Evolutionary conservation across 2,797 vertebrate species (phyloP).

Genomic region (Microctenopoma steveboyesi): DNA sequence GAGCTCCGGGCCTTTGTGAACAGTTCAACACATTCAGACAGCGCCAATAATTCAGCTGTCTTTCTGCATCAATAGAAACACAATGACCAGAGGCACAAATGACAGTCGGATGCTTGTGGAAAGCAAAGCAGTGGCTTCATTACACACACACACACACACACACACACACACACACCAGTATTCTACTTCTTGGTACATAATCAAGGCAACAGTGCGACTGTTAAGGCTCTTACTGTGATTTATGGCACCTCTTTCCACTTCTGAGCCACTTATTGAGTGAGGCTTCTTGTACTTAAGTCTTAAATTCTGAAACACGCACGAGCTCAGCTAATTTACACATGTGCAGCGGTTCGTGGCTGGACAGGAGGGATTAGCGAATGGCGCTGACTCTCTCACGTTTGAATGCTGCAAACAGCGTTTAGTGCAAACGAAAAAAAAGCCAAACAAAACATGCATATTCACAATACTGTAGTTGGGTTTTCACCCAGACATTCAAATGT

Average conservation of each 20-base stretch:
- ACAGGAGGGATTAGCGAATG: slow-evolving; percentile 53
- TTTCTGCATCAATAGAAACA: slow-evolving; percentile 34
- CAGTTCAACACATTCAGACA: slow-evolving; percentile 41
- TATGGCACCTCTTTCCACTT: slow-evolving; percentile 54
- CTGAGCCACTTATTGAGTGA: slow-evolving; percentile 49
- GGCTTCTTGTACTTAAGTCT: slow-evolving; percentile 46
- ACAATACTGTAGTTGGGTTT: background rate
- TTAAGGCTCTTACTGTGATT: slow-evolving; percentile 66
- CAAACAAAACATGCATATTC: slow-evolving; percentile 1
- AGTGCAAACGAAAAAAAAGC: background rate
- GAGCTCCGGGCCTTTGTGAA: slow-evolving; percentile 47
- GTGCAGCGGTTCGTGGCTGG: slow-evolving; percentile 48
- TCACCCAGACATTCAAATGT: slow-evolving; percentile 6
- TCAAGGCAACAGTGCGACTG: slow-evolving; percentile 57
- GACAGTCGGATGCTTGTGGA: slow-evolving; percentile 12
- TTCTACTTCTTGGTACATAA: slow-evolving; percentile 57
- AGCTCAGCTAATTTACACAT: slow-evolving; percentile 61
- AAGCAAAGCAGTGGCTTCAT: slow-evolving; percentile 38
- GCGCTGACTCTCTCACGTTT: slow-evolving; percentile 18
- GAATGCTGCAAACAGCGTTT: slow-evolving; percentile 18
- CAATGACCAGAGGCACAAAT: slow-evolving; percentile 38
- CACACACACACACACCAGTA: slow-evolving; percentile 30
- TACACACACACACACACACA: slow-evolving; percentile 27
- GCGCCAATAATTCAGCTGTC: slow-evolving; percentile 47
- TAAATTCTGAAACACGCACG: slow-evolving; percentile 45